These are phyloP conservation scores for Ceryle rudis DNA, from an alignment of 2,797 vertebrate species.

Conservation along the genomic window DNA sequence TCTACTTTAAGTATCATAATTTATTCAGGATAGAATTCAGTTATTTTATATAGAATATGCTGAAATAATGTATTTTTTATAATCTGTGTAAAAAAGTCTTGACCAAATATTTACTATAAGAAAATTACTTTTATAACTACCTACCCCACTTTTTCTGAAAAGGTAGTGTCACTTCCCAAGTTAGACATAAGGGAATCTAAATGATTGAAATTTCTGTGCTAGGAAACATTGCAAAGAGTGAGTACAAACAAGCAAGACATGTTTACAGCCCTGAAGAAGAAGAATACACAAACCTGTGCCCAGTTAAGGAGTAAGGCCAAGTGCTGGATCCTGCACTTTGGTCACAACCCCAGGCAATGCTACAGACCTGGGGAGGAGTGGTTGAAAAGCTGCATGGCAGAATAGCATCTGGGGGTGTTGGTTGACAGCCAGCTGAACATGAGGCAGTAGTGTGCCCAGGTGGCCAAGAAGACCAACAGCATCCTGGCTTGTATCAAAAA, in stretches of 20 bases:
- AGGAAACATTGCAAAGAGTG: neutral
- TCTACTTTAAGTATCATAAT: neutral
- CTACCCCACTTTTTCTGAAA: neutral
- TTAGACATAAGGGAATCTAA: neutral
- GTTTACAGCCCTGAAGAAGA: neutral
- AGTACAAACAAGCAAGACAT: neutral
- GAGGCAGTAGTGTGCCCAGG: too few species aligned
- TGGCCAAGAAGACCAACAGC: too few species aligned
- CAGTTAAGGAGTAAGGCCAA: neutral
- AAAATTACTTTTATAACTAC: neutral
- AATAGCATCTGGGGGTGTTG: too few species aligned
- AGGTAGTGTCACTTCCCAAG: neutral
- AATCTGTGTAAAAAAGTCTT: neutral
- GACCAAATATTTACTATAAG: neutral
- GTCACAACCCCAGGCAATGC: too few species aligned
- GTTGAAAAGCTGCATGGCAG: too few species aligned
- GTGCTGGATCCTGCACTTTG: too few species aligned
- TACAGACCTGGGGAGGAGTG: too few species aligned
- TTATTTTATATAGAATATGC: neutral
- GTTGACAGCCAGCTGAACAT: too few species aligned
- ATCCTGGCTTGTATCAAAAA: too few species aligned
- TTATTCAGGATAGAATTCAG: neutral
- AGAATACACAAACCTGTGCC: neutral
- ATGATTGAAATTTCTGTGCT: neutral
- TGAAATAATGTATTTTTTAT: neutral